Evolutionary conservation across 2,888 invertebrate species (phyloP).

Genomic region (Platynereis dumerilii): DNA sequence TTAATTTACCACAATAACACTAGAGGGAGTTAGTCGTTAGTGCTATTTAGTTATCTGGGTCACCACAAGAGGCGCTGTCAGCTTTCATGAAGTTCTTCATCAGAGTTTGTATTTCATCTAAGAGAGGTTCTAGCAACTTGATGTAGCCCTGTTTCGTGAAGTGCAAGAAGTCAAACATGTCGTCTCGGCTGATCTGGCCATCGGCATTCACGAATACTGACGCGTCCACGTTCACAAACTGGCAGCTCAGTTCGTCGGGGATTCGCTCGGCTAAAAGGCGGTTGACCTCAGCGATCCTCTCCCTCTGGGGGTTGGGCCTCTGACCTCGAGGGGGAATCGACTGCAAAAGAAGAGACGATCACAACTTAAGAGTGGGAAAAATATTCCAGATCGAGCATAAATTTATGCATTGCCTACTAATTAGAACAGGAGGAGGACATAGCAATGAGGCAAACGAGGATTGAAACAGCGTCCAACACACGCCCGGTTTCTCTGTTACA

Average conservation of each 20-base stretch:
- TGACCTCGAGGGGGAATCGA: constrained; percentile 87
- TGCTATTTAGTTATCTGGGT: constrained; percentile 15
- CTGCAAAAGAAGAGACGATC: constrained; percentile 68
- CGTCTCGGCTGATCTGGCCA: constrained; percentile 82
- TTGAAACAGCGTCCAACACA: too few relatives aligned
- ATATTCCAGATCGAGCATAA: too few relatives aligned
- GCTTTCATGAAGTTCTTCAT: constrained; percentile 33
- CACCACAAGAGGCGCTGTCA: constrained; percentile 23
- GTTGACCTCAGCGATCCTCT: constrained; percentile 80
- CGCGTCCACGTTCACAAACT: constrained; percentile 80
- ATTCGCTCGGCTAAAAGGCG: constrained; percentile 73
- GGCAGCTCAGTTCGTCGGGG: constrained; percentile 70
- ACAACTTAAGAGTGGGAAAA: too few relatives aligned
- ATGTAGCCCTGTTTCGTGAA: constrained; percentile 83
- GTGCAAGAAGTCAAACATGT: constrained; percentile 91
- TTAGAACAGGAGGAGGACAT: too few relatives aligned
- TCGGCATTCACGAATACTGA: constrained; percentile 65
- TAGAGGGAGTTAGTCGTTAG: too few relatives aligned
- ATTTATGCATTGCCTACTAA: too few relatives aligned
- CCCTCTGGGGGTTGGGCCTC: constrained; percentile 80
- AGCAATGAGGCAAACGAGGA: too few relatives aligned
- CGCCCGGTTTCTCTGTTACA: too few relatives aligned
- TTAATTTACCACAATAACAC: too few relatives aligned
- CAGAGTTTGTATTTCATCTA: constrained; percentile 56
- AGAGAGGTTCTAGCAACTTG: constrained; percentile 67